A percentile compares a stretch with the other conserved stretches of the same genome.
These are phyloP conservation scores for Drosophila repleta DNA, from an alignment of 1,140 invertebrate species.

Conservation along the genomic window DNA sequence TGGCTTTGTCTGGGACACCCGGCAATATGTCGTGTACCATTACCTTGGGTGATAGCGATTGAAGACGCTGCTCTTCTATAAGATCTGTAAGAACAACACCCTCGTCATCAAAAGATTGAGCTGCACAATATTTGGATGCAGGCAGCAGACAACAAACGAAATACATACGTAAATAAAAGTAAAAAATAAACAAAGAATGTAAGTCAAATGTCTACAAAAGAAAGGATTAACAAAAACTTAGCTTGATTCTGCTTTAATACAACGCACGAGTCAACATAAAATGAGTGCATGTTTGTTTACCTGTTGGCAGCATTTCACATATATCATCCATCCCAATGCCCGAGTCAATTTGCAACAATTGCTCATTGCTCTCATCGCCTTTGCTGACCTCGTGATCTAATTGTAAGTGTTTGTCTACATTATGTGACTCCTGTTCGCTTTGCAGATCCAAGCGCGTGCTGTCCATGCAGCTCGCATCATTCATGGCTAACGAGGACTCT, in stretches of 20 bases:
- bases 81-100: constrained; percentile 76
- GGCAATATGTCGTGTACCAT: constrained; percentile 52
- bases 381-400: neutral
- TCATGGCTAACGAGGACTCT: constrained; percentile 28
- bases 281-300: constrained; percentile 50
- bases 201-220: constrained; percentile 49
- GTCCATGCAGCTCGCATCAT: constrained; percentile 49
- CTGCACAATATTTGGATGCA: constrained; percentile 56
- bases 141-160: constrained; percentile 39
- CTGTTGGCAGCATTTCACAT: constrained; percentile 30
- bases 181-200: constrained; percentile 46
- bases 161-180: constrained; percentile 49
- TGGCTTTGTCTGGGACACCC: constrained; percentile 48
- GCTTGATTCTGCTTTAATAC: constrained; percentile 34
- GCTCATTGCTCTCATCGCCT: constrained; percentile 2
- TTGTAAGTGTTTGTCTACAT: neutral
- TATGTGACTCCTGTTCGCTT: neutral
- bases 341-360: constrained; percentile 41
- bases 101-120: constrained; percentile 71
- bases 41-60: constrained; percentile 51
- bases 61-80: constrained; percentile 52
- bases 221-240: constrained; percentile 70
- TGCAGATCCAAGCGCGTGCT: constrained; percentile 28
- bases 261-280: neutral
- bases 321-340: constrained; percentile 56